A percentile compares a stretch with the other conserved stretches of the same genome.
These are phyloP conservation scores for Hycleus cichorii DNA, from an alignment of 1,140 invertebrate genomes.

Conservation along the genomic window DNA sequence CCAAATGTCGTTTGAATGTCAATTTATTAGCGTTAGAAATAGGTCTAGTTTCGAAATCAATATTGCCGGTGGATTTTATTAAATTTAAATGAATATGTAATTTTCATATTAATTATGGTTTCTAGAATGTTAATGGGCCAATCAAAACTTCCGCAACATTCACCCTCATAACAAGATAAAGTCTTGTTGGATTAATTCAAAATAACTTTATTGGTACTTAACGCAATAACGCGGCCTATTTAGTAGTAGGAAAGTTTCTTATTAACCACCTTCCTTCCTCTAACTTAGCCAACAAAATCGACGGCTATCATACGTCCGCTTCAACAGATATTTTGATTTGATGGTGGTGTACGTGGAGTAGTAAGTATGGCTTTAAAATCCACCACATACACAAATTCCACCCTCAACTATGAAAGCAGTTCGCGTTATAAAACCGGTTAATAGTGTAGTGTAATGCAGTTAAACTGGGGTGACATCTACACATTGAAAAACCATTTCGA, in stretches of 20 bases:
- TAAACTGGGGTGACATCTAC: not conserved
- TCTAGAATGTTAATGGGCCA: slow-evolving; percentile 11
- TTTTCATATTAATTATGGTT: slow-evolving; percentile 9
- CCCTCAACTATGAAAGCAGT: not conserved
- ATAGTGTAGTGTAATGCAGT: not conserved
- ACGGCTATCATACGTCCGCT: not conserved
- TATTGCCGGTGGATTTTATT: too few species aligned
- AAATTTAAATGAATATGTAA: not conserved
- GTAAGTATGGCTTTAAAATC: slow-evolving; percentile 14
- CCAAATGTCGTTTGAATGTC: slow-evolving; percentile 1
- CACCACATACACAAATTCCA: not conserved
- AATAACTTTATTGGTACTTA: slow-evolving; percentile 17
- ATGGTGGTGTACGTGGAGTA: not conserved
- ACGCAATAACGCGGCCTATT: slow-evolving; percentile 14
- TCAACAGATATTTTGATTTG: slow-evolving; percentile 7
- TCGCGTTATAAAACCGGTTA: slow-evolving; percentile 1
- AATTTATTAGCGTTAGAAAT: too few species aligned
- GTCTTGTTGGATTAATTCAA: slow-evolving; percentile 15
- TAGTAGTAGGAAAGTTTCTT: slow-evolving; percentile 5
- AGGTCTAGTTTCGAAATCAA: too few species aligned
- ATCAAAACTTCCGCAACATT: slow-evolving; percentile 11
- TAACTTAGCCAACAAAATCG: not conserved
- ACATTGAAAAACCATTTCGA: not conserved
- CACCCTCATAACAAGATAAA: slow-evolving; percentile 9
- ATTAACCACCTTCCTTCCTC: slow-evolving; percentile 1